These are phyloP conservation scores for Drosophila sordidula DNA, from an alignment of 2,888 invertebrate species.

Conservation along the genomic window DNA sequence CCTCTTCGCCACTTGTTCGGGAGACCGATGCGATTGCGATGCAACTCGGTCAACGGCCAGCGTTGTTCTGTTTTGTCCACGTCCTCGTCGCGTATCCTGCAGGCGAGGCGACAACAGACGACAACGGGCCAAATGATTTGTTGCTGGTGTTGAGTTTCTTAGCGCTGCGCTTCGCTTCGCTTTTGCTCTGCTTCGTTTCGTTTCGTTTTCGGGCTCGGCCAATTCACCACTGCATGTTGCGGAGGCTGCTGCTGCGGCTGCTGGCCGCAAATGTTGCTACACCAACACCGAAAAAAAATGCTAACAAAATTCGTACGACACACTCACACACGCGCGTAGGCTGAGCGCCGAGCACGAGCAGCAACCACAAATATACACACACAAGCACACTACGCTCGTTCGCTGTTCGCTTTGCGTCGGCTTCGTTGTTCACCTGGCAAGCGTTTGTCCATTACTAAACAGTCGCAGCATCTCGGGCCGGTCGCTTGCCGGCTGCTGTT, in stretches of 20 bases:
- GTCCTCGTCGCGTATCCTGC: constrained; percentile 60
- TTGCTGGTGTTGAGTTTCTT: constrained; percentile 52
- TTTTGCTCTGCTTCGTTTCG: constrained; percentile 28
- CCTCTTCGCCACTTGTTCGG: constrained; percentile 13
- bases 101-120: constrained; percentile 38
- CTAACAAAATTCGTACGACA: constrained; percentile 40
- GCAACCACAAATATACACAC: constrained; percentile 26
- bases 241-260: constrained; percentile 48
- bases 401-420: constrained; percentile 42
- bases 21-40: constrained; percentile 58
- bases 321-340: constrained; percentile 48
- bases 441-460: constrained; percentile 63
- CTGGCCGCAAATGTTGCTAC: constrained; percentile 57
- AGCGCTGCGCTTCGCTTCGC: constrained; percentile 23
- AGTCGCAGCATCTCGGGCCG: constrained; percentile 53
- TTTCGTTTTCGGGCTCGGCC: constrained; percentile 14
- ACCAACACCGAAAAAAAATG: constrained; percentile 33
- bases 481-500: constrained; percentile 46
- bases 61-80: constrained; percentile 69
- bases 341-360: constrained; percentile 36
- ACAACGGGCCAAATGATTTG: constrained; percentile 35
- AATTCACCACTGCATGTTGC: constrained; percentile 63
- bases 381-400: constrained; percentile 27
- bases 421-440: constrained; percentile 73
- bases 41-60: constrained; percentile 78